These are phyloP conservation scores for Charaxes varanes DNA, from an alignment of 1,140 invertebrate genomes.

Conservation along the genomic window DNA sequence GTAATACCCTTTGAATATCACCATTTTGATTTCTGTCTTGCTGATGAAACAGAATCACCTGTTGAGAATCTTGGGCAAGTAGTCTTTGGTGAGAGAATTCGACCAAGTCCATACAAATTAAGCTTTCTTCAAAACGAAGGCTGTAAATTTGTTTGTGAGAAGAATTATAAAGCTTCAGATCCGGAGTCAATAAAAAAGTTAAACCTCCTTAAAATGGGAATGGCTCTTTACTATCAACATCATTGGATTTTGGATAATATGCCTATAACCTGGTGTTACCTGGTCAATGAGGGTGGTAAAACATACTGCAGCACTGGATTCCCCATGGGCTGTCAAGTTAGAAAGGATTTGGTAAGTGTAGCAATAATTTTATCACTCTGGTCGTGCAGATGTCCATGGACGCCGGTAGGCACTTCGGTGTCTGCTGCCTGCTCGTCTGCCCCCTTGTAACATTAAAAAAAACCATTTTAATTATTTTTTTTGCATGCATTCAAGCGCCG, in stretches of 20 bases:
- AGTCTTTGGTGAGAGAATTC: constrained; percentile 97
- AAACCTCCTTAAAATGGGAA: constrained; percentile 90
- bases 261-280: constrained; percentile 97
- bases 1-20: constrained; percentile 98
- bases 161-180: constrained; percentile 81
- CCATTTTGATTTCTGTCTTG: constrained; percentile 95
- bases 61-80: constrained; percentile 99
- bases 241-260: constrained; percentile 99
- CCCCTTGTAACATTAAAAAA: too few relatives aligned
- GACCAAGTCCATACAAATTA: constrained; percentile 92
- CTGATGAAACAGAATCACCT: constrained; percentile 85
- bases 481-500: too few relatives aligned
- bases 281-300: constrained; percentile 79
- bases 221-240: constrained; percentile 98
- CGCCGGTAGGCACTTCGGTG: too few relatives aligned
- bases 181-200: constrained; percentile 81
- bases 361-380: too few relatives aligned
- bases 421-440: too few relatives aligned
- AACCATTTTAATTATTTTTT: too few relatives aligned
- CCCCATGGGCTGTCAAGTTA: constrained; percentile 95
- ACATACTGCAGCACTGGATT: constrained; percentile 96
- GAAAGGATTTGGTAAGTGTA: constrained; percentile 60
- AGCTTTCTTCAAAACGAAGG: constrained; percentile 82
- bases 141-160: constrained; percentile 84
- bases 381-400: too few relatives aligned